phyloP scores from a whole-genome alignment of 2,888 invertebrate species.

The Drosophila nr. medialis region DNA sequence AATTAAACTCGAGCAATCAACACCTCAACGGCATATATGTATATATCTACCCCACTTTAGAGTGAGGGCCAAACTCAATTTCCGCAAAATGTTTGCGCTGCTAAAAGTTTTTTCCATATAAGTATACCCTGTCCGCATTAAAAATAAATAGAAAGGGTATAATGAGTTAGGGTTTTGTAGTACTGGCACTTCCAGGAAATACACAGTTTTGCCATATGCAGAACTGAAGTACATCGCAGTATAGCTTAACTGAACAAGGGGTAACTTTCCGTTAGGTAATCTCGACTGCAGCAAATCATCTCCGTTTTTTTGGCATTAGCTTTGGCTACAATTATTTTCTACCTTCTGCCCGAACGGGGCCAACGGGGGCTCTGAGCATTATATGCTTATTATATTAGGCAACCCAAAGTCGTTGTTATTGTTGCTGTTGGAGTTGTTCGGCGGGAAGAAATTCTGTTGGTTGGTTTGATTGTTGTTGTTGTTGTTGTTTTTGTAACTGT shows the following conservation, averaged over 20 bases:
- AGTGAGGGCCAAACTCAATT: conserved; percentile 65
- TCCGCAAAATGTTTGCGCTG: conserved; percentile 69
- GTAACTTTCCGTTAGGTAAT: not conserved
- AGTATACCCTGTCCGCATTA: conserved; percentile 22
- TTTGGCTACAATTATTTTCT: conserved; percentile 42
- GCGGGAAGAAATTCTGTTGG: conserved; percentile 6
- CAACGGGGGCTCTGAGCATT: conserved; percentile 41
- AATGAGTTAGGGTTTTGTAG: too few species aligned
- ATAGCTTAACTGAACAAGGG: not conserved
- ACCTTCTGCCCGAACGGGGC: conserved; percentile 35
- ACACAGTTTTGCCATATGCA: not conserved
- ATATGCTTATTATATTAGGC: conserved; percentile 74
- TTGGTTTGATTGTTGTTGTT: conserved; percentile 9
- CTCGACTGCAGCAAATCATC: not conserved
- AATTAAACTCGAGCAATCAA: conserved; percentile 81
- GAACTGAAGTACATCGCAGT: not conserved
- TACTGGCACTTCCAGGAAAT: too few species aligned
- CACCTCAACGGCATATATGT: conserved; percentile 55
- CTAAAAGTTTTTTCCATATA: conserved; percentile 23
- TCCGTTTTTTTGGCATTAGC: conserved; percentile 4
- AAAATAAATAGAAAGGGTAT: not conserved
- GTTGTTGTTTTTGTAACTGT: conserved; percentile 23
- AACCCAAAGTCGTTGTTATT: conserved; percentile 49
- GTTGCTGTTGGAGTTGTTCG: conserved; percentile 11
- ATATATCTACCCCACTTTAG: not conserved